These are phyloP conservation scores for Triplophysa tibetana DNA, from an alignment of 2,113 vertebrate species.

Conservation along the genomic window DNA sequence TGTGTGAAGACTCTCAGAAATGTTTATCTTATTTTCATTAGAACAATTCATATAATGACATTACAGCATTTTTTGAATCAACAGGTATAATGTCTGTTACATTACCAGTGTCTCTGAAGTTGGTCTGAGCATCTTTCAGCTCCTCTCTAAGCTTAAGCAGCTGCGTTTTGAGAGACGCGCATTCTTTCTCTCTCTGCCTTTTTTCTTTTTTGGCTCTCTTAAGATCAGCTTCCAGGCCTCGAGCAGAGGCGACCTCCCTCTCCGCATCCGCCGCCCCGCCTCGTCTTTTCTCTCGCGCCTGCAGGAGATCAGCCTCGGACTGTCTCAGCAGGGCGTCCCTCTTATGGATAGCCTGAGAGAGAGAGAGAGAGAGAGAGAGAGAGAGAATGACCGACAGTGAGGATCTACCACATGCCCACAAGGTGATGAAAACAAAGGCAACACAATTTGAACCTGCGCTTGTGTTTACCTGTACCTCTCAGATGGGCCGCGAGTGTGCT, in stretches of 20 bases:
- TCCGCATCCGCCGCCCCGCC: slow-evolving; percentile 62
- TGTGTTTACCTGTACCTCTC: slow-evolving; percentile 18
- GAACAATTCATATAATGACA: neutral
- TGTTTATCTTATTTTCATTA: too few species aligned
- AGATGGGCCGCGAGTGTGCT: slow-evolving; percentile 6
- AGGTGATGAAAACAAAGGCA: neutral
- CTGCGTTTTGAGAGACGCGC: slow-evolving; percentile 51
- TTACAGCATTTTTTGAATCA: neutral
- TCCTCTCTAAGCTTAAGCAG: slow-evolving; percentile 56
- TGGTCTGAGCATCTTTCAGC: slow-evolving; percentile 61
- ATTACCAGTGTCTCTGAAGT: slow-evolving; percentile 63
- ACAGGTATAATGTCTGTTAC: neutral
- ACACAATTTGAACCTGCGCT: neutral
- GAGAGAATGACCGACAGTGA: neutral
- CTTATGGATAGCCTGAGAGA: slow-evolving; percentile 66
- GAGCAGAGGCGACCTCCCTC: slow-evolving; percentile 48
- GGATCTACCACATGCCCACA: slow-evolving; percentile 22
- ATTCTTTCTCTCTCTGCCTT: slow-evolving; percentile 58
- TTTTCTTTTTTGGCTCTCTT: slow-evolving; percentile 59
- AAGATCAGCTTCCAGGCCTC: slow-evolving; percentile 55
- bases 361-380: slow-evolving; percentile 19
- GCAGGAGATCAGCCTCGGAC: slow-evolving; percentile 65
- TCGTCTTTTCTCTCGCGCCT: slow-evolving; percentile 58
- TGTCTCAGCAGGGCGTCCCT: slow-evolving; percentile 63
- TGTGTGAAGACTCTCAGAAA: too few species aligned